Conservation (phyloP, 2,113 vertebrate genomes). For the Lynx canadensis region DNA sequence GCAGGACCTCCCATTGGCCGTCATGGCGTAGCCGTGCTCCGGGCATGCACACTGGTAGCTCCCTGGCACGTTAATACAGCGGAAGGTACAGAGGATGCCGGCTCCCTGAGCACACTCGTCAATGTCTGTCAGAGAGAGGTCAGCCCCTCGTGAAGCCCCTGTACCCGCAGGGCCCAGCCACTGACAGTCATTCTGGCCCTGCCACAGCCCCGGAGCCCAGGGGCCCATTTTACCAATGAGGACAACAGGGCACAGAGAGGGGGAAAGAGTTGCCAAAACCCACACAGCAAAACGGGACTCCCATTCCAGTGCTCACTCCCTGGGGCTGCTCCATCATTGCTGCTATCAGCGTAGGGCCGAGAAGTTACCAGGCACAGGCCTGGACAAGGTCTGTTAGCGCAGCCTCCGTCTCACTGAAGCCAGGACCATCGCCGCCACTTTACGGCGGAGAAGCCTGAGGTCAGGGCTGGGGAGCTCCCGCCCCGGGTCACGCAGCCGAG, state of each 20-base stretch:
- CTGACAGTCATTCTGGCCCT: background rate
- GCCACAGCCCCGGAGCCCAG: background rate
- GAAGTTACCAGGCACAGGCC: fast-evolving
- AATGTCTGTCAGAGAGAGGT: slow-evolving; percentile 88
- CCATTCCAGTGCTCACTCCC: fast-evolving
- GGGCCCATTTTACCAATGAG: background rate
- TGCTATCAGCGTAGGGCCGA: fast-evolving
- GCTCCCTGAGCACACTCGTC: slow-evolving; percentile 94
- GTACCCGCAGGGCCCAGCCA: background rate
- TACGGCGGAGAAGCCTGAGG: background rate
- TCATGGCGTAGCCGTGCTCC: slow-evolving; percentile 91
- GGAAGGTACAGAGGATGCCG: slow-evolving; percentile 92
- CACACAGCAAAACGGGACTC: background rate
- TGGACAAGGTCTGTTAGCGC: background rate
- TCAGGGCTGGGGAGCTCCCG: background rate
- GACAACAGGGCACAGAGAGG: background rate
- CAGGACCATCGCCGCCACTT: background rate
- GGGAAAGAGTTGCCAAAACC: background rate
- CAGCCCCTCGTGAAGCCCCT: background rate
- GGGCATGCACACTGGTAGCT: slow-evolving; percentile 96
- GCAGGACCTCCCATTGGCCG: slow-evolving; percentile 92
- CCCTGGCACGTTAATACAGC: slow-evolving; percentile 93
- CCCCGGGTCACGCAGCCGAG: background rate
- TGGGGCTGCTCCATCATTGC: fast-evolving
- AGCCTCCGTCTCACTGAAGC: background rate